These are phyloP conservation scores for Mystacornis crossleyi DNA, from an alignment of 2,113 vertebrate genomes.

Conservation along the genomic window DNA sequence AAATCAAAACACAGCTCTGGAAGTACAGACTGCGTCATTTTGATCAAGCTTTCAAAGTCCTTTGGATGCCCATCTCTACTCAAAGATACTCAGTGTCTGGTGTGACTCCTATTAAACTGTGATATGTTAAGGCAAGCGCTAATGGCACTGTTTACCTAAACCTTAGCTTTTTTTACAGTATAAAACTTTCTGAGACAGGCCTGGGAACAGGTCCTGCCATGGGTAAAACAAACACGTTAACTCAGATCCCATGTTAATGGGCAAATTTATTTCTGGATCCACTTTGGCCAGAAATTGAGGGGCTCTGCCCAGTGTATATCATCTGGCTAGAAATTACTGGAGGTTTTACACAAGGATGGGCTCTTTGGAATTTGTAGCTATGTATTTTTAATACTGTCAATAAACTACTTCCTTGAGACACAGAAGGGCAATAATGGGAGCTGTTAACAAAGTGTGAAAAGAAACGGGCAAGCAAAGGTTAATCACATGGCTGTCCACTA, in stretches of 20 bases:
- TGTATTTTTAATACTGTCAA: conserved; percentile 84
- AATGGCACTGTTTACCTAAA: neutral
- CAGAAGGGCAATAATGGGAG: conserved; percentile 78
- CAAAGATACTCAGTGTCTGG: neutral
- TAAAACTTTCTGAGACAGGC: neutral
- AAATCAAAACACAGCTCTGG: neutral
- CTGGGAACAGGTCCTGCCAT: neutral
- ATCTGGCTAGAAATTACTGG: conserved; percentile 19
- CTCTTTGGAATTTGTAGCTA: conserved; percentile 75
- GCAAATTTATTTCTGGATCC: conserved; percentile 3
- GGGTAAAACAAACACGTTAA: neutral
- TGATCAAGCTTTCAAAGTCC: neutral
- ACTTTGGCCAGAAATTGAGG: conserved; percentile 30
- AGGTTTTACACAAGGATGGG: conserved; percentile 28
- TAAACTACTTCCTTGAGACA: conserved; percentile 82
- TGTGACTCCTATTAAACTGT: neutral
- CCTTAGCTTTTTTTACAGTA: neutral
- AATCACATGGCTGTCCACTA: conserved; percentile 86
- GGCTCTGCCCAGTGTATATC: neutral
- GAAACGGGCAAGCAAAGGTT: conserved; percentile 84
- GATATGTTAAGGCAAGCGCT: neutral
- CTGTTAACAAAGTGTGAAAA: conserved; percentile 88
- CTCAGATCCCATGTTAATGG: neutral
- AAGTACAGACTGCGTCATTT: neutral
- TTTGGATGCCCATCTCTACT: neutral